Conservation (phyloP, 1,140 invertebrate species). For the Globodera ellingtonae region DNA sequence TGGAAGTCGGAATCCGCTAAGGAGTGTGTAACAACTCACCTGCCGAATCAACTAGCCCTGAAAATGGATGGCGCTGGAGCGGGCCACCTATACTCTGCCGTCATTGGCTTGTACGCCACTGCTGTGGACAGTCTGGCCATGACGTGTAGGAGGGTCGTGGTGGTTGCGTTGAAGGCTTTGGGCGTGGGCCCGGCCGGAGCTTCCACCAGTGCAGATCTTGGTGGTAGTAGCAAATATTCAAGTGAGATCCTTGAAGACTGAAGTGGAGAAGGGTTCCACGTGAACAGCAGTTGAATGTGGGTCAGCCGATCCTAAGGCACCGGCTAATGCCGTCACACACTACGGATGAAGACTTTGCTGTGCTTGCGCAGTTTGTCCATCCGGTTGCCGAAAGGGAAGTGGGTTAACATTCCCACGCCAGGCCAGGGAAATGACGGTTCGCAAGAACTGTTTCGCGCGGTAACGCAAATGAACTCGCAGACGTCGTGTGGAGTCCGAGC, state of each 20-base stretch:
- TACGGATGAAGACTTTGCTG: not conserved
- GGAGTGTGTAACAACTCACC: conserved; percentile 87
- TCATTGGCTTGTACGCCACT: conserved; percentile 55
- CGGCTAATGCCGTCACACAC: conserved; percentile 65
- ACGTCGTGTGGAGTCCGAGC: conserved; percentile 15
- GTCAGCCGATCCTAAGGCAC: conserved; percentile 75
- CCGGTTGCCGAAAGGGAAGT: conserved; percentile 67
- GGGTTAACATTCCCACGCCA: conserved; percentile 70
- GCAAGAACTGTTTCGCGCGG: conserved; percentile 63
- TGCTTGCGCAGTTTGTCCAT: not conserved
- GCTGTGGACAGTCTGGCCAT: conserved; percentile 68
- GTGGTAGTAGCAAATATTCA: conserved; percentile 84
- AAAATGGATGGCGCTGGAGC: conserved; percentile 86
- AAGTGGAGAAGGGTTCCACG: conserved; percentile 84
- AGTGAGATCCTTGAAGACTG: conserved; percentile 80
- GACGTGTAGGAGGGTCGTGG: conserved; percentile 77
- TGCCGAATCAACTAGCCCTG: conserved; percentile 84
- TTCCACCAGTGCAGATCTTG: conserved; percentile 81
- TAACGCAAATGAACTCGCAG: conserved; percentile 72
- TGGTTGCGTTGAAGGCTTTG: conserved; percentile 76
- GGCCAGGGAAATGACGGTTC: conserved; percentile 58
- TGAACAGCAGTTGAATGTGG: conserved; percentile 85
- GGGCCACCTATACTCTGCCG: conserved; percentile 75
- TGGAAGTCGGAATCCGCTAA: conserved; percentile 86
- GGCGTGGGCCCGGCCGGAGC: conserved; percentile 78